Percentiles rank a stretch among this genome's conserved stretches.
Evolutionary conservation across 2,113 vertebrate species (phyloP).

Genomic region (Elephas maximus): DNA sequence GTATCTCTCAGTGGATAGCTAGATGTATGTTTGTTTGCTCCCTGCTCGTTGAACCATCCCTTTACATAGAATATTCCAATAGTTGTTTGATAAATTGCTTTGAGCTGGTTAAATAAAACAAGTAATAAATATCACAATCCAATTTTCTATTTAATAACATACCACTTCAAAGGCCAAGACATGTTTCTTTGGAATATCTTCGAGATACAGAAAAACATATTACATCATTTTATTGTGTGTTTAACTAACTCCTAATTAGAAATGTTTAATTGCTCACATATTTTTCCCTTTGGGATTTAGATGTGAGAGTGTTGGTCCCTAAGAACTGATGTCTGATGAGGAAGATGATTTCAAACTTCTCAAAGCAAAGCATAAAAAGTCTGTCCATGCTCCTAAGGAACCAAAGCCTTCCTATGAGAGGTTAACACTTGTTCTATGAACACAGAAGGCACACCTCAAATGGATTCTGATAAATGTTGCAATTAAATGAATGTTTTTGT

Average conservation of each 20-base stretch:
- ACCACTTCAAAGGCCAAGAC: background rate
- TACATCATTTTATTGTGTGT: background rate
- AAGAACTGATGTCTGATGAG: background rate
- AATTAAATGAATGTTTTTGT: background rate
- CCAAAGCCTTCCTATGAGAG: background rate
- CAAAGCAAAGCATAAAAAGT: constrained; percentile 17
- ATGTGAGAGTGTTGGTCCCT: background rate
- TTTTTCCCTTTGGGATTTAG: background rate
- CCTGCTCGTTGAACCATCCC: background rate
- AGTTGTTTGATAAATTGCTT: background rate
- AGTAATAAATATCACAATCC: background rate
- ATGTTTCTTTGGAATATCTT: background rate
- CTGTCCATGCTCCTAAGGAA: background rate
- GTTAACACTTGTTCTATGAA: background rate
- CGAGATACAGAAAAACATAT: background rate
- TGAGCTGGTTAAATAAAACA: background rate
- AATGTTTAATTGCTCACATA: background rate
- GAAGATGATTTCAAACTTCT: background rate
- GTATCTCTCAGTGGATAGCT: background rate
- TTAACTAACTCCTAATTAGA: constrained; percentile 7
- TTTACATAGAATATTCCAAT: background rate
- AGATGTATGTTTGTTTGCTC: background rate
- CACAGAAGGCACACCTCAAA: fast-evolving
- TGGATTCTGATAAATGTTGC: background rate
- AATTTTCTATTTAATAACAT: background rate